phyloP scores from a whole-genome alignment of 2,888 invertebrate species.

The Trichacis sp. region DNA sequence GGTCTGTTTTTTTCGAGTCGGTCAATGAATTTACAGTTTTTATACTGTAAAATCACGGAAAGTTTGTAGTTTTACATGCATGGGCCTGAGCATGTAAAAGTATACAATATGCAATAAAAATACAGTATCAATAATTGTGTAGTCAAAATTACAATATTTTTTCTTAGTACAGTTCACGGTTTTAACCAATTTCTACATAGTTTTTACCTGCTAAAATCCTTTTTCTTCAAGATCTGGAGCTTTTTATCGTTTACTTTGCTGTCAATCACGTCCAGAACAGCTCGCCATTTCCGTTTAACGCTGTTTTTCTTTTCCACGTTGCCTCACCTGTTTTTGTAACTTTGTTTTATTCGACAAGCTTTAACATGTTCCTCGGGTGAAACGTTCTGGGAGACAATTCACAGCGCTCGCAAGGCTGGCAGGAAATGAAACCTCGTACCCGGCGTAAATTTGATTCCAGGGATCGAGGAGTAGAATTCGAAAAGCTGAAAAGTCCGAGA shows the following conservation, averaged over 20 bases:
- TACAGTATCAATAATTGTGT: too few species aligned
- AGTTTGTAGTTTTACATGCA: too few species aligned
- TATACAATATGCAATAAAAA: too few species aligned
- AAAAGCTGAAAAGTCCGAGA: constrained; percentile 16
- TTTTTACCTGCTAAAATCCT: too few species aligned
- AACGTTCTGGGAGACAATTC: constrained; percentile 22
- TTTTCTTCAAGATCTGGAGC: too few species aligned
- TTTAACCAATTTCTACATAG: too few species aligned
- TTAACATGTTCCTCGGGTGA: constrained; percentile 8
- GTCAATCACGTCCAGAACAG: constrained; percentile 3
- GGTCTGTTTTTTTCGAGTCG: too few species aligned
- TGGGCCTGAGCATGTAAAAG: too few species aligned
- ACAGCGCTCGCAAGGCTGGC: constrained; percentile 9
- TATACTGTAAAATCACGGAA: too few species aligned
- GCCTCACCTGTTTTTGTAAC: not conserved
- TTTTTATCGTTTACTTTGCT: not conserved
- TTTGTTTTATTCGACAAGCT: constrained; percentile 6
- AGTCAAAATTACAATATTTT: too few species aligned
- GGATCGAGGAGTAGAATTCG: constrained; percentile 18
- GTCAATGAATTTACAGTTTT: too few species aligned
- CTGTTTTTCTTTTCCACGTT: not conserved
- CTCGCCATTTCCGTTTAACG: not conserved
- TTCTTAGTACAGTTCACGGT: too few species aligned
- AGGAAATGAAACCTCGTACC: constrained; percentile 23
- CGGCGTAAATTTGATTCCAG: constrained; percentile 12